These are phyloP conservation scores for Bergia puertoricense DNA, from an alignment of 92 coral and sea anemone species.

Conservation along the genomic window DNA sequence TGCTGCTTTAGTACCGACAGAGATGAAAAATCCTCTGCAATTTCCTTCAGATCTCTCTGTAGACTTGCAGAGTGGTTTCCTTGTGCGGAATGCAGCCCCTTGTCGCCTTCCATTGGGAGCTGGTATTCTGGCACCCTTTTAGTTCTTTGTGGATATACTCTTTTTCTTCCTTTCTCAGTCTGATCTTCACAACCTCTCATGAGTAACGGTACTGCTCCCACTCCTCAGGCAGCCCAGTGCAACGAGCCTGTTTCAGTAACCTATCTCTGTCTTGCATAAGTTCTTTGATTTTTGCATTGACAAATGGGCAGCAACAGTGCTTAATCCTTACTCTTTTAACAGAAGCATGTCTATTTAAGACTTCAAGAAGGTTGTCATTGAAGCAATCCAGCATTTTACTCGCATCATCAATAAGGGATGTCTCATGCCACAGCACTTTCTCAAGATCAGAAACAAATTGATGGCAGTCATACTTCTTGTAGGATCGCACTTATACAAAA, in stretches of 20 bases:
- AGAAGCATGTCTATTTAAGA: slow-evolving; percentile 19
- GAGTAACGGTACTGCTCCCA: slow-evolving; percentile 41
- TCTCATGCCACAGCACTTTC: slow-evolving; percentile 52
- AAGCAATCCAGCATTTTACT: slow-evolving; percentile 53
- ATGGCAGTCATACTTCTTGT: slow-evolving; percentile 49
- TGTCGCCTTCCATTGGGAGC: slow-evolving; percentile 20
- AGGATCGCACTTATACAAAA: slow-evolving; percentile 43
- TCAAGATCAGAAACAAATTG: slow-evolving; percentile 55
- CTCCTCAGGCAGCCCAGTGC: slow-evolving; percentile 45
- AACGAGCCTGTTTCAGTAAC: slow-evolving; percentile 43
- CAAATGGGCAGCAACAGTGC: slow-evolving; percentile 47
- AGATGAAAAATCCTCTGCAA: background rate
- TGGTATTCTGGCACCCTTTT: background rate
- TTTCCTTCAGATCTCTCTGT: background rate
- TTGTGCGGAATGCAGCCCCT: background rate
- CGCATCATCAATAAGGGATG: slow-evolving; percentile 35
- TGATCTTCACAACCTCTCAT: background rate
- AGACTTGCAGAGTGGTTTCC: slow-evolving; percentile 1
- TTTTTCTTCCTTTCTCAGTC: slow-evolving; percentile 39
- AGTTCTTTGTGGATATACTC: slow-evolving; percentile 25
- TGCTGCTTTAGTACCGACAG: background rate
- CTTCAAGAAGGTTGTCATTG: slow-evolving; percentile 44
- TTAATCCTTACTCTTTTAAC: slow-evolving; percentile 1
- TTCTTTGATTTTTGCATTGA: slow-evolving; percentile 30
- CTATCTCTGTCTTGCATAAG: slow-evolving; percentile 44